These are phyloP conservation scores for Spicauda simplicius DNA, from an alignment of 2,888 invertebrate species.

Conservation along the genomic window DNA sequence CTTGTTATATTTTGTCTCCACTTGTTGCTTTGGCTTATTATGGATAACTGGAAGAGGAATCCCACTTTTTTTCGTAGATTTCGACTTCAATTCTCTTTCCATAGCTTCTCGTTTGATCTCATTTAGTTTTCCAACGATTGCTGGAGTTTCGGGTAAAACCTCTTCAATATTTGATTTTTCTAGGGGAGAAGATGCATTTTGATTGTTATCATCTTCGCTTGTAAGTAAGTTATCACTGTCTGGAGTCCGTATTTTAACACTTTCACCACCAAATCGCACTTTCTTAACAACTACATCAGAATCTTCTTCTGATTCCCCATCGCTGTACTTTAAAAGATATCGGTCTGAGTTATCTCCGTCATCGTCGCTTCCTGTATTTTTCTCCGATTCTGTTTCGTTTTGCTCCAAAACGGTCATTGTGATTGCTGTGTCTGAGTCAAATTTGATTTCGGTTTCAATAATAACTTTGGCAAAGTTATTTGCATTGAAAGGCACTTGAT, in stretches of 20 bases:
- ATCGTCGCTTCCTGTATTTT: slow-evolving; percentile 73
- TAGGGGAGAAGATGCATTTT: slow-evolving; percentile 43
- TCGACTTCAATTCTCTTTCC: slow-evolving; percentile 53
- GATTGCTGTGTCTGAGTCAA: slow-evolving; percentile 91
- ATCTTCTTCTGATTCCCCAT: slow-evolving; percentile 86
- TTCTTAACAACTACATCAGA: slow-evolving; percentile 85
- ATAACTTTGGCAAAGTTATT: slow-evolving; percentile 87
- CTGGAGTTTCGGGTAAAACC: slow-evolving; percentile 52
- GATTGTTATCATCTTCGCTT: slow-evolving; percentile 80
- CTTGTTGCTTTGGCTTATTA: slow-evolving; percentile 53
- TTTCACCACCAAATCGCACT: slow-evolving; percentile 94
- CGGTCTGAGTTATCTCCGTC: slow-evolving; percentile 76
- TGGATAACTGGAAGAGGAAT: slow-evolving; percentile 75
- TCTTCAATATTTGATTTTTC: slow-evolving; percentile 42
- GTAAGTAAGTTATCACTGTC: slow-evolving; percentile 90
- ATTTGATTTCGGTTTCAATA: slow-evolving; percentile 92
- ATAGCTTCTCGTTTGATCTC: slow-evolving; percentile 66
- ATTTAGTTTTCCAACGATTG: slow-evolving; percentile 62
- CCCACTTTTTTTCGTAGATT: slow-evolving; percentile 64
- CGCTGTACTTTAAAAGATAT: slow-evolving; percentile 85
- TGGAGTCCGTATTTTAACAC: slow-evolving; percentile 93
- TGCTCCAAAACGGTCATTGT: slow-evolving; percentile 94
- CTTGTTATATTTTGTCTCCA: slow-evolving; percentile 56
- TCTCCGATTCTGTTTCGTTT: slow-evolving; percentile 78
- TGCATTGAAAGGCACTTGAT: slow-evolving; percentile 66